Percentiles rank a stretch among this genome's conserved stretches.
These are phyloP conservation scores for Mugil cephalus DNA, from an alignment of 2,113 vertebrate genomes.

Conservation along the genomic window DNA sequence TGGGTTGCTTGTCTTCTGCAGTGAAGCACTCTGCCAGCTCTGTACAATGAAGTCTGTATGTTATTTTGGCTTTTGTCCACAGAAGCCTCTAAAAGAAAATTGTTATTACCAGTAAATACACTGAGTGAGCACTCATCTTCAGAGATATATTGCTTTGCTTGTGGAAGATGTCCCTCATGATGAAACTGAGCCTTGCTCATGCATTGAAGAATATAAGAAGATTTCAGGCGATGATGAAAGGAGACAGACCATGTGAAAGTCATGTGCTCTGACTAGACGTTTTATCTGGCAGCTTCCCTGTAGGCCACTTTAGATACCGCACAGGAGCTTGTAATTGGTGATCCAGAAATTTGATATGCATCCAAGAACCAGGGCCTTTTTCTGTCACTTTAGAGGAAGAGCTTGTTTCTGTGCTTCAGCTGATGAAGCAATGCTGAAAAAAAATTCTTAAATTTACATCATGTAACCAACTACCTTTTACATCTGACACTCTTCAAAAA, in stretches of 20 bases:
- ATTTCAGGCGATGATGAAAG: constrained; percentile 2
- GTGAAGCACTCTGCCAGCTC: constrained; percentile 39
- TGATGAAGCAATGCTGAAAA: background rate
- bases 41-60: constrained; percentile 10
- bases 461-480: background rate
- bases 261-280: background rate
- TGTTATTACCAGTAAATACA: constrained; percentile 30
- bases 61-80: constrained; percentile 51
- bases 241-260: background rate
- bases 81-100: constrained; percentile 25
- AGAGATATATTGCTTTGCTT: background rate
- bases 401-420: constrained; percentile 29
- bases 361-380: constrained; percentile 6
- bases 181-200: background rate
- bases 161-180: background rate
- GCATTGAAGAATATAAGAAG: background rate
- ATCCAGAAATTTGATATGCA: constrained; percentile 33
- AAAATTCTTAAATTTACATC: constrained; percentile 1
- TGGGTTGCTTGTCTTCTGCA: constrained; percentile 34
- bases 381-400: constrained; percentile 36
- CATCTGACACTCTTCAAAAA: background rate
- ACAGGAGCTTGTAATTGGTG: constrained; percentile 11
- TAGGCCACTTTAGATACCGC: constrained; percentile 7
- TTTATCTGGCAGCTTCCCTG: constrained; percentile 28
- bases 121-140: background rate